Evolutionary conservation across 2,113 vertebrate species (phyloP), one percentile per base, ranked within the genome.

Genomic region (Mustela lutreola): DNA sequence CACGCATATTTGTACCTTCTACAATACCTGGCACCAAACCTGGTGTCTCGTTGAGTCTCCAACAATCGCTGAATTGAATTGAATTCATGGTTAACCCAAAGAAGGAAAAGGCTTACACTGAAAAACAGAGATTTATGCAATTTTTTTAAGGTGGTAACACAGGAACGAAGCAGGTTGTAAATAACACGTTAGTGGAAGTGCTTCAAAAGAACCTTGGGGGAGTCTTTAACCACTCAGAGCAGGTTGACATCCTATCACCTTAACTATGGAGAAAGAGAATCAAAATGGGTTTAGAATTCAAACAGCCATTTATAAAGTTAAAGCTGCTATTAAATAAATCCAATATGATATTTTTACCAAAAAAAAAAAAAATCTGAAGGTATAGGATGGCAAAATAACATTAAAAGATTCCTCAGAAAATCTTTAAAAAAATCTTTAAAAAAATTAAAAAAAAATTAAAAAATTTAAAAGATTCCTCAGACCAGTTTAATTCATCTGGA

Each of bases 381-480:
- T 71, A 95, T 39, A 48, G 39, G 2, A 86, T 98, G 97, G 95
- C 89, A 98, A 98, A 98, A 97, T 97, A 95, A 85, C 82, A 97
- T 96, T 97, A 89, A 98, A 97, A 97, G 65, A 89, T 97, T 98
- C 19, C 24, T 39, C 85, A 97, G 63, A 89, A 42, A 42, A 42
- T 42, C 42, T 42, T 42, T 42, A 1, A 42, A 42, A 42, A 42
- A 42, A 42, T 42, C 42, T 42, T 42, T 42, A 42, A 42, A 42
- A 42, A 42, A 42, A 42, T 42, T 42, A 1, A 4, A 42, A 42
- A 42, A 42, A 42, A 42, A 97, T 96, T 97, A 89, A 98, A 97
- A 97, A 62, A 89, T 97, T 96, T 97, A 89, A 98, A 97, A 97
- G 65, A 89, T 97, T 98, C 19, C 24, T 39, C 85, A 97, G 63